Evolutionary conservation across 2,113 vertebrate species (phyloP), one percentile per base, ranked within the genome.

Genomic region (Athene noctua): DNA sequence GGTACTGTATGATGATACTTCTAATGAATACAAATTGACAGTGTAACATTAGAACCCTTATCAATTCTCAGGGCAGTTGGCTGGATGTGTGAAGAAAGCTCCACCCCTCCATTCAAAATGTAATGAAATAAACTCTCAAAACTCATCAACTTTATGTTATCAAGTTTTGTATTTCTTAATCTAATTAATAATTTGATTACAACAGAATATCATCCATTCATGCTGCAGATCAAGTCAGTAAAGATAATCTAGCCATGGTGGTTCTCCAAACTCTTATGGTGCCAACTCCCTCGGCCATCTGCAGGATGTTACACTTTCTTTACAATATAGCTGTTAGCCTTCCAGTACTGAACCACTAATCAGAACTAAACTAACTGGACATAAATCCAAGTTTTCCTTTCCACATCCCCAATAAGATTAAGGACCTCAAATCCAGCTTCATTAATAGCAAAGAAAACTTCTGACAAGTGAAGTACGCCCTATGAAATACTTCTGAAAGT

Each of bases 161-260:
- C 38, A 47, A 90, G 59, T 40, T 71, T 61, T 57, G 6, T 61
- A 75, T 36, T 80, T 93, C 29, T 63, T 83, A 93, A 52, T 38
- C 19, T 68, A 80, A 92, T 40, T 40, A 74, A 25, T n/a, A 86
- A 74, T 83, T 97, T 90, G 90, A 95, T 95, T 95, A 54, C 13
- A 98, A 95, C 36, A 58, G 77, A 88, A 62, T 75, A 93, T 92
- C 88, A 65, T 83, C 40, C 14, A 65, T 57, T 89, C 72, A 59
- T 75, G 87, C 62, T 82, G 87, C 97, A 94, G 95, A 94, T 97
- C 82, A 97, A 98, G 70, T 88, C 91, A 88, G 80, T 47, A 71
- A 88, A 67, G 75, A 88, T 40, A 55, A 68, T 83, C 90, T 74
- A 49, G 57, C 63, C 84, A 52, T n/a, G 51, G 34, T 61, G 46